Evolutionary conservation across 2,797 vertebrate species (phyloP).

Genomic region (Lophius americanus): DNA sequence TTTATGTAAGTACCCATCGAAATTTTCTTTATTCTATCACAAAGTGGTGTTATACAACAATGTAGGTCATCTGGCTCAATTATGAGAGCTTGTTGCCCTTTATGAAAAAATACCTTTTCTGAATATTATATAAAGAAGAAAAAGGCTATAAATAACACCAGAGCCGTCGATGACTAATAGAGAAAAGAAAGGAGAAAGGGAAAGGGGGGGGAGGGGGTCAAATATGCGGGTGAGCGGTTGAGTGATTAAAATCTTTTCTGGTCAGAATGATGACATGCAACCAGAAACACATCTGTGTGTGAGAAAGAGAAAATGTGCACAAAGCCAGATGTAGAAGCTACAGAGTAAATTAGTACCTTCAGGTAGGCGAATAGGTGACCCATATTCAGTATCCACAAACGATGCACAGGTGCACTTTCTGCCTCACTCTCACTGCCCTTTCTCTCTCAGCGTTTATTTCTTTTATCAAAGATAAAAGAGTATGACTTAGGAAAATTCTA

Average conservation of each 20-base stretch:
- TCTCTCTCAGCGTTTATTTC: constrained; percentile 17
- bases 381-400: constrained; percentile 51
- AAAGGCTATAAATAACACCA: constrained; percentile 34
- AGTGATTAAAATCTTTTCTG: constrained; percentile 33
- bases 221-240: constrained; percentile 22
- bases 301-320: background rate
- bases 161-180: constrained; percentile 23
- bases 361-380: constrained; percentile 49
- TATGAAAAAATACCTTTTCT: constrained; percentile 4
- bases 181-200: background rate
- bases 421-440: constrained; percentile 19
- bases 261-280: constrained; percentile 15
- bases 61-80: constrained; percentile 39
- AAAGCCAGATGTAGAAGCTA: constrained; percentile 16
- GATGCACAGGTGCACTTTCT: constrained; percentile 38
- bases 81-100: background rate
- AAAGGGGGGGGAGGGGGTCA: background rate
- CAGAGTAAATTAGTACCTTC: constrained; percentile 13
- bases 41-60: constrained; percentile 32
- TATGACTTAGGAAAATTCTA: constrained; percentile 35
- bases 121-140: constrained; percentile 9
- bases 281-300: constrained; percentile 16
- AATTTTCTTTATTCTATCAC: background rate
- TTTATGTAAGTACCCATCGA: background rate
- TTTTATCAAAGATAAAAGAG: constrained; percentile 24